These are phyloP conservation scores for Carposina sasakii DNA, from an alignment of 1,140 invertebrate genomes.

Conservation along the genomic window DNA sequence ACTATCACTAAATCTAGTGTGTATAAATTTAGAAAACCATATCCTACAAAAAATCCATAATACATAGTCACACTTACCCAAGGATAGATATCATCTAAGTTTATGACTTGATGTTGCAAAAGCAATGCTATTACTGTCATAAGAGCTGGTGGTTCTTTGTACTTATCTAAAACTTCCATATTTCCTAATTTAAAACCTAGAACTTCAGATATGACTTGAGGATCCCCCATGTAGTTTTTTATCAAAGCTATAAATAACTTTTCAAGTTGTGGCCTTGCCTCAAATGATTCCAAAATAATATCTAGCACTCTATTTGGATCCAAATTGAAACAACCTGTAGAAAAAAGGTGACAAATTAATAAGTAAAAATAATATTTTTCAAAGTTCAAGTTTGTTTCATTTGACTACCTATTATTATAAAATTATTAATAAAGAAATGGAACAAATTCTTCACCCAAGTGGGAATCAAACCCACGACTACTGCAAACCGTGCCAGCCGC, in stretches of 20 bases:
- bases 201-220: slow-evolving; percentile 83
- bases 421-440: too few species aligned
- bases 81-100: slow-evolving; percentile 90
- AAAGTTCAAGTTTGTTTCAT: too few species aligned
- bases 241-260: slow-evolving; percentile 89
- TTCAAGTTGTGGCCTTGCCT: slow-evolving; percentile 85
- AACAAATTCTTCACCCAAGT: too few species aligned
- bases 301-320: slow-evolving; percentile 99
- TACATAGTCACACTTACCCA: slow-evolving; percentile 80
- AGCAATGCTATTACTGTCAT: slow-evolving; percentile 93
- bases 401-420: too few species aligned
- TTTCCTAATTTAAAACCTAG: slow-evolving; percentile 94
- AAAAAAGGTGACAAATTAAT: slow-evolving; percentile 13
- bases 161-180: slow-evolving; percentile 78
- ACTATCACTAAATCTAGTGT: too few species aligned
- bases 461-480: too few species aligned
- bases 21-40: too few species aligned
- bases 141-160: slow-evolving; percentile 84
- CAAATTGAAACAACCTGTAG: slow-evolving; percentile 96
- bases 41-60: too few species aligned
- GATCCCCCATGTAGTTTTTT: slow-evolving; percentile 88
- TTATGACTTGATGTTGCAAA: slow-evolving; percentile 89
- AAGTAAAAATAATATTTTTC: slow-evolving; percentile 7
- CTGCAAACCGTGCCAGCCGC: too few species aligned
- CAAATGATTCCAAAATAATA: slow-evolving; percentile 97